Conservation (phyloP, 2,888 invertebrate species). For the Ornithoptera alexandrae region DNA sequence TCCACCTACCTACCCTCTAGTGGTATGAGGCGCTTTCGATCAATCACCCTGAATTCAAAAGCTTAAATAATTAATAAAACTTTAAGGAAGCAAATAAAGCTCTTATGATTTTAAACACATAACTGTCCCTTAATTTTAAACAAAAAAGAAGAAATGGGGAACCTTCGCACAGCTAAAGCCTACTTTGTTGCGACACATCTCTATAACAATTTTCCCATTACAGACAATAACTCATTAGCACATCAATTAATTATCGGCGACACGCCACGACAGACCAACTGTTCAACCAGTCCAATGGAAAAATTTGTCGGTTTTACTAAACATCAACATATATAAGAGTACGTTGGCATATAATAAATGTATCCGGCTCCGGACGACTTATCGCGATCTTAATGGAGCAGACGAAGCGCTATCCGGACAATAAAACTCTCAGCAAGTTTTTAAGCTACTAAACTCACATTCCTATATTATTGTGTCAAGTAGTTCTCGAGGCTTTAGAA, state of each 20-base stretch:
- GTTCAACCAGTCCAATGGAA: conserved; percentile 15
- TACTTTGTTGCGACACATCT: conserved; percentile 20
- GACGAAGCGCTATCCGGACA: conserved; percentile 14
- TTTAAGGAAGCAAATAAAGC: background rate
- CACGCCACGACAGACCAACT: conserved; percentile 8
- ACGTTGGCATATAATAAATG: conserved; percentile 16
- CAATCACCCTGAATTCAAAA: background rate
- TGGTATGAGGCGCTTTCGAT: no score
- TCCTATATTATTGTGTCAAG: background rate
- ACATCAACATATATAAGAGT: conserved; percentile 10
- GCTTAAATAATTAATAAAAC: background rate
- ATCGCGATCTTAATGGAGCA: conserved; percentile 25
- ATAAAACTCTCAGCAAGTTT: conserved; percentile 10
- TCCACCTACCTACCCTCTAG: no score
- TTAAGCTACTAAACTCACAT: conserved; percentile 2
- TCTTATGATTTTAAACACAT: no score
- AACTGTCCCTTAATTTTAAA: no score
- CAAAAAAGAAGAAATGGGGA: background rate
- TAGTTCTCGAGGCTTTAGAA: background rate
- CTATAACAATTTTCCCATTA: conserved; percentile 16
- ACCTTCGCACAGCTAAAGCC: background rate
- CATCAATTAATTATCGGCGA: conserved; percentile 23
- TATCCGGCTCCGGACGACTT: conserved; percentile 17
- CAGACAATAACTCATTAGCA: conserved; percentile 19
- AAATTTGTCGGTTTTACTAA: conserved; percentile 16